A percentile compares a stretch with the other conserved stretches of the same genome.
Conservation (phyloP, 1,140 invertebrate species). For the Magallana angulata region DNA sequence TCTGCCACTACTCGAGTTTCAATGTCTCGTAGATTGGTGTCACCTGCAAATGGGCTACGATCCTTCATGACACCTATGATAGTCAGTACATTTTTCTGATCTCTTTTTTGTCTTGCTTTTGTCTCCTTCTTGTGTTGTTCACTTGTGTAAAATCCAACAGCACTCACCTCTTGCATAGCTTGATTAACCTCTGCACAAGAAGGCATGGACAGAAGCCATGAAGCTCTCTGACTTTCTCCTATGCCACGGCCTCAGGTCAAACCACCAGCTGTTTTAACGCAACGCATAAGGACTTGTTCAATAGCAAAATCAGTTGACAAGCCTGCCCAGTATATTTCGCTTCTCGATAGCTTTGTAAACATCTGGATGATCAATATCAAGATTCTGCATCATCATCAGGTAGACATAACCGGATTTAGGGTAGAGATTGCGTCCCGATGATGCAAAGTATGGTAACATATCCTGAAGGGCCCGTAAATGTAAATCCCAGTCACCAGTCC, state of each 20-base stretch:
- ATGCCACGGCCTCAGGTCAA: slow-evolving; percentile 10
- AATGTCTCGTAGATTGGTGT: neutral
- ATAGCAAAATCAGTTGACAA: slow-evolving; percentile 14
- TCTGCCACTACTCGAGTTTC: slow-evolving; percentile 52
- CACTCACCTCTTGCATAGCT: neutral
- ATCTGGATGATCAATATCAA: slow-evolving; percentile 72
- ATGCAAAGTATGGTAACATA: slow-evolving; percentile 76
- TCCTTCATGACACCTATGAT: neutral
- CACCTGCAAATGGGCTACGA: neutral
- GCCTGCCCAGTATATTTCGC: slow-evolving; percentile 39
- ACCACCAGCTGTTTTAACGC: neutral
- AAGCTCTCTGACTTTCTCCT: neutral
- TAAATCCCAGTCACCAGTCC: slow-evolving; percentile 62
- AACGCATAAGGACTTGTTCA: neutral
- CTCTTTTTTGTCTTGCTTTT: slow-evolving; percentile 33
- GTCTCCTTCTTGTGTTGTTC: neutral
- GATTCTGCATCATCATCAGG: too few relatives aligned
- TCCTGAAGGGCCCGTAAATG: slow-evolving; percentile 61
- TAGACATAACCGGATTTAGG: slow-evolving; percentile 80
- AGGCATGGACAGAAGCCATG: slow-evolving; percentile 26
- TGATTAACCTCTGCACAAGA: neutral
- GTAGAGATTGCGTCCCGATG: slow-evolving; percentile 78
- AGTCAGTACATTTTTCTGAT: slow-evolving; percentile 21
- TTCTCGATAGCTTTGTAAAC: slow-evolving; percentile 66
- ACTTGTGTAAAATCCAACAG: neutral